phyloP scores from a whole-genome alignment of 2,113 vertebrate species.

The Regulus satrapa region DNA sequence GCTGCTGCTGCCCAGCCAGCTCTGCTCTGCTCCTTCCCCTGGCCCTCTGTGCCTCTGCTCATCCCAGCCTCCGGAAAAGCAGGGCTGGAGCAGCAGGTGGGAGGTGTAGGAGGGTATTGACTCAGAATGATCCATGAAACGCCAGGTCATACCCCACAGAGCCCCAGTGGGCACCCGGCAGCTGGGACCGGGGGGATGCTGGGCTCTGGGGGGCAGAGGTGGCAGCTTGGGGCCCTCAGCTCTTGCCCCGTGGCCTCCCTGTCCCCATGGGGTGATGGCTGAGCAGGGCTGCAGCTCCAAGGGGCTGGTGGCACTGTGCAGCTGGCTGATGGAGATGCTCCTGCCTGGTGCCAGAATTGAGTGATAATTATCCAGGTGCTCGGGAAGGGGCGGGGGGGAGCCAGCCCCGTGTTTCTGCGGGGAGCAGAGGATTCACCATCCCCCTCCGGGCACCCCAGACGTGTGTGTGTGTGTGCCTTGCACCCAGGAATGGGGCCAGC shows the following conservation, averaged over 20 bases:
- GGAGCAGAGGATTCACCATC: background rate
- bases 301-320: background rate
- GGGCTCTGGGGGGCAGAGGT: fast-evolving
- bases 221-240: background rate
- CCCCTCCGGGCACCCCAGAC: background rate
- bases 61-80: background rate
- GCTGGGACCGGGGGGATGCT: background rate
- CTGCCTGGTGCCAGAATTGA: background rate
- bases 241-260: background rate
- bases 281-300: background rate
- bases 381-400: background rate
- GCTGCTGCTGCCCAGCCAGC: background rate
- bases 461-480: background rate
- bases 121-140: background rate
- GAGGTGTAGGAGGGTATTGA: background rate
- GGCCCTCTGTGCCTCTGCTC: background rate
- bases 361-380: background rate
- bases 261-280: background rate
- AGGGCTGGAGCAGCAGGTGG: background rate
- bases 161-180: fast-evolving
- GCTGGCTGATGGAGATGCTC: background rate
- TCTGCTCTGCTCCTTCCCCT: background rate
- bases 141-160: fast-evolving
- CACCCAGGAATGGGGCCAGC: background rate
- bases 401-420: background rate